Conservation (phyloP, 2,113 vertebrate species). For the Budorcas taxicolor region DNA sequence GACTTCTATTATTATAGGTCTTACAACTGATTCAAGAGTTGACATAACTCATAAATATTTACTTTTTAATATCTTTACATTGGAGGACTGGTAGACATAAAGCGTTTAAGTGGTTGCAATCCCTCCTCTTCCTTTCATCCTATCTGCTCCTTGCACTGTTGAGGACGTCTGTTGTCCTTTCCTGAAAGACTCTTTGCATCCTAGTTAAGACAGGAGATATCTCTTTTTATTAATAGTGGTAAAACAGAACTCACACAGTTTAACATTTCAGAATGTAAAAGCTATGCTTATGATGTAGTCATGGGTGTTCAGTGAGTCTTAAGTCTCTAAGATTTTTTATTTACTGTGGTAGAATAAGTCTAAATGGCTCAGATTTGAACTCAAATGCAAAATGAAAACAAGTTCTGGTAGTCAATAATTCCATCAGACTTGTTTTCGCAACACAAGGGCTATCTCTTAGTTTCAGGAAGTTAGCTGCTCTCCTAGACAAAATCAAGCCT, state of each 20-base stretch:
- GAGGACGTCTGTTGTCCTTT: neutral
- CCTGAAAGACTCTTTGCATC: neutral
- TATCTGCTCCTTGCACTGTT: neutral
- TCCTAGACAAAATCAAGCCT: neutral
- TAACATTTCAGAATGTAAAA: constrained; percentile 12
- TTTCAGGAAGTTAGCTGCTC: neutral
- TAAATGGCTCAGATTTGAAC: neutral
- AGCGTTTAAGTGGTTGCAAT: neutral
- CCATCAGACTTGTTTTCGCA: neutral
- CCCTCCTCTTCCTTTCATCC: neutral
- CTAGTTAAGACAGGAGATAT: neutral
- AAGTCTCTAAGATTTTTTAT: neutral
- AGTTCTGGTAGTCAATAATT: neutral
- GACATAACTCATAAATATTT: neutral
- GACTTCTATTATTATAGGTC: neutral
- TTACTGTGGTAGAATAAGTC: neutral
- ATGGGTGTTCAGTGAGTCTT: neutral
- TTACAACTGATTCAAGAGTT: neutral
- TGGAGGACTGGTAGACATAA: neutral
- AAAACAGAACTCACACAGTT: neutral
- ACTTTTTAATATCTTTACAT: neutral
- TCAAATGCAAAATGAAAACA: neutral
- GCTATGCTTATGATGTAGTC: neutral
- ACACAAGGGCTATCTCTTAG: neutral
- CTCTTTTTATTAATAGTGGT: constrained; percentile 19